Base-by-base conservation (phyloP, 1,140 invertebrate genomes). In the Apis mellifera region DNA sequence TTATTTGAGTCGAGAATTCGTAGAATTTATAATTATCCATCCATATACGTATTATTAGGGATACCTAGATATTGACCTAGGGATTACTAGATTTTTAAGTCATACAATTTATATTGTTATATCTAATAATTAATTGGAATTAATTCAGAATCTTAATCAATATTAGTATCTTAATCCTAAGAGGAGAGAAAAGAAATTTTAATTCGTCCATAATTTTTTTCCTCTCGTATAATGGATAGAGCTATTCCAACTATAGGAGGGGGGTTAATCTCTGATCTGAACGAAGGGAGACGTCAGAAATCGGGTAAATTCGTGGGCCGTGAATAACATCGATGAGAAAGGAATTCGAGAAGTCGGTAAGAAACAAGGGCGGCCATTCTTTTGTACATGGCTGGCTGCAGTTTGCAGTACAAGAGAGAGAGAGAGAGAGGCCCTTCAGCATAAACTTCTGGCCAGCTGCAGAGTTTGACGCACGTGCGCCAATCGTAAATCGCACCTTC, bases 401-500 rank as follows among this genome's bases (percentile, higher is more conserved):
- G 85, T 88, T 84, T 21, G 78, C 48, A 75, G 84, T 50, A 59
- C 26, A 48, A 9, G 9, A 64, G 15, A 74, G 73, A 71, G 9
- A n/a, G n/a, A n/a, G n/a, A 64, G 26, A 74, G 73, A 71, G 71
- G 48, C 80, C 68, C 72, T 59, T 50, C 23, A 57, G 71, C 60
- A 66, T 87, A 83, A 88, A 88, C 59, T 88, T 83, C 48, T 60
- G 64, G 66, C 55, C 77, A 77, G 78, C 77, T 84, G 86, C 59
- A 78, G 19, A 26, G 64, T 64, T 32, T 81, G 78, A 84, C 86
- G 84, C 88, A 87, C 86, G 88, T 89, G 88, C 77, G 48, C 71
- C 86, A 90, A 87, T 83, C 88, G 78, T 86, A 89, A 87, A 85
- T 87, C 87, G 83, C 78, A 82, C 81, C 75, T 84, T 73, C 55